Base-by-base conservation (phyloP, 2,888 invertebrate genomes). In the Petrolisthes cinctipes region DNA sequence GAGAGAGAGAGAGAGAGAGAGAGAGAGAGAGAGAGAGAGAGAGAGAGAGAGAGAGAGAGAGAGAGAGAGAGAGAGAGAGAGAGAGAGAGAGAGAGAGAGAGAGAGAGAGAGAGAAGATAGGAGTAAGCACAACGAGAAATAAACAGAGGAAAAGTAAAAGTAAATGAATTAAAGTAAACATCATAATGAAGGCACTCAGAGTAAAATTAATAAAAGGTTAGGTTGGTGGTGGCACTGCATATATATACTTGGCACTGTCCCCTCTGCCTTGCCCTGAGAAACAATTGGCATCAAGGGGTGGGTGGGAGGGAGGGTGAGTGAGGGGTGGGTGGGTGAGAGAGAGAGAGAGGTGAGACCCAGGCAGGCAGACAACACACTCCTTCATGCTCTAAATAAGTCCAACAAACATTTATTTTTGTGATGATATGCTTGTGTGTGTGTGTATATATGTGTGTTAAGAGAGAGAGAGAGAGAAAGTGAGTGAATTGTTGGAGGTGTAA, bases 231-330 rank as follows among this genome's bases (percentile, higher is more conserved):
- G 37, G 37, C 37, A 37, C 37, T 37, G 2, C 37, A 37, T 37
- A 37, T 37, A 37, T 37, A 37, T 1, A 37, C 37, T 37, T 37
- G 37, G 37, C 37, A 37, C 37, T 37, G 37, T 37, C 37, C 2
- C 37, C 51, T 37, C 66, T 61, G 23, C 68, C 51, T 37, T 37
- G 61, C 82, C 66, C 82, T 61, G 82, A 66, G 82, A 82, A 82
- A 82, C 82, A 82, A 82, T 82, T 82, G 82, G 82, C 82, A 82
- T 82, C 82, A 68, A 68, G 68, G 61, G 82, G 37, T n/a, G n/a
- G n/a, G n/a, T n/a, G n/a, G n/a, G n/a, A n/a, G n/a, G n/a, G n/a
- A n/a, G n/a, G n/a, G n/a, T n/a, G n/a, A n/a, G n/a, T n/a, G n/a
- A n/a, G n/a, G n/a, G n/a, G n/a, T n/a, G n/a, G n/a, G n/a, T n/a